These are phyloP conservation scores for Temnothorax nylanderi DNA, from an alignment of 1,140 invertebrate genomes.

Conservation along the genomic window DNA sequence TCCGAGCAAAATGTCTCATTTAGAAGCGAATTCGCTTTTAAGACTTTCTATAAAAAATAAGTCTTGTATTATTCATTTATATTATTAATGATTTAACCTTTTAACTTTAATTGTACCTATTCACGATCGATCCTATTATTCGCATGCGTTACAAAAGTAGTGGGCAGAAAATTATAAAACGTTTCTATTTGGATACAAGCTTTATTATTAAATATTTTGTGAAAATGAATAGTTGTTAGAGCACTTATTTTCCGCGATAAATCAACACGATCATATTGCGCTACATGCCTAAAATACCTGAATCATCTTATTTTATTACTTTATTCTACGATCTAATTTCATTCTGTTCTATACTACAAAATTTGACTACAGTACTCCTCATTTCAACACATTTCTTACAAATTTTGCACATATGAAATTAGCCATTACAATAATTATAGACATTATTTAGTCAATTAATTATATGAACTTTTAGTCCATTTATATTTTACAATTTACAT, in stretches of 20 bases:
- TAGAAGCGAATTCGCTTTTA: not conserved
- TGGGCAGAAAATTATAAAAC: not conserved
- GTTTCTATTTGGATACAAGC: not conserved
- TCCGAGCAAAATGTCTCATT: not conserved
- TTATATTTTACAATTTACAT: not conserved
- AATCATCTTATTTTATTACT: not conserved
- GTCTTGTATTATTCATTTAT: not conserved
- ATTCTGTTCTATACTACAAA: not conserved
- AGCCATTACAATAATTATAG: not conserved
- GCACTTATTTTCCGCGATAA: not conserved
- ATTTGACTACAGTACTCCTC: not conserved
- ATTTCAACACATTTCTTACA: not conserved
- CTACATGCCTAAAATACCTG: not conserved
- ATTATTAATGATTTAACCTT: not conserved
- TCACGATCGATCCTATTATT: not conserved
- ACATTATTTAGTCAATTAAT: not conserved
- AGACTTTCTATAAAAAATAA: not conserved
- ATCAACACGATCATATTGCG: not conserved
- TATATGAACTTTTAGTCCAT: not conserved
- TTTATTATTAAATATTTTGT: not conserved
- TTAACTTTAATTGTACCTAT: not conserved
- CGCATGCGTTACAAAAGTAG: not conserved
- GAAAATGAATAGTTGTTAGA: not conserved
- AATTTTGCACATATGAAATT: not conserved
- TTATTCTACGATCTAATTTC: not conserved